phyloP scores from a whole-genome alignment of 2,797 vertebrate genomes.

The Melanotaenia boesemani region DNA sequence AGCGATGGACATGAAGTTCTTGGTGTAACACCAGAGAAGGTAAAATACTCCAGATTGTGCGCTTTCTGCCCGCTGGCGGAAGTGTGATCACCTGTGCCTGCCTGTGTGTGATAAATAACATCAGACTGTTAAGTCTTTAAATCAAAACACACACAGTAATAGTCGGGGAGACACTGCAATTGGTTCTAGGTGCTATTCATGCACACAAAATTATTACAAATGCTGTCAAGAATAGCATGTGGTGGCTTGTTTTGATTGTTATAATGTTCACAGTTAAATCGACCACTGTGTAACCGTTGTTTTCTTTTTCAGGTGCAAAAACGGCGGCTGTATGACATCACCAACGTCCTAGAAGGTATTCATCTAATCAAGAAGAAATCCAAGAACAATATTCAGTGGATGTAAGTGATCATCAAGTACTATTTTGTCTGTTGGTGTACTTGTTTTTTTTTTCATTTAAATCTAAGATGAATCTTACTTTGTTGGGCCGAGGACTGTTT shows the following conservation, averaged over 20 bases:
- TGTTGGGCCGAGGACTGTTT: neutral
- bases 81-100: too few species aligned
- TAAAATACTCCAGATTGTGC: too few species aligned
- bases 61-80: too few species aligned
- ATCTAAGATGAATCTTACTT: neutral
- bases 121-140: too few species aligned
- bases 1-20: too few species aligned
- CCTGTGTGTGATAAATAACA: too few species aligned
- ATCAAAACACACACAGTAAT: too few species aligned
- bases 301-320: conserved; percentile 88
- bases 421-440: neutral
- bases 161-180: too few species aligned
- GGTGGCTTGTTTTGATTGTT: neutral
- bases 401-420: conserved; percentile 85
- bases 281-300: neutral
- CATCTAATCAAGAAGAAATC: conserved; percentile 99
- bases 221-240: neutral
- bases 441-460: neutral
- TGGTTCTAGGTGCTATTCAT: too few species aligned
- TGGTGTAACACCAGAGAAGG: too few species aligned
- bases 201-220: neutral
- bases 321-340: conserved; percentile 97
- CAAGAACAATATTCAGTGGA: conserved; percentile 99
- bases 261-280: neutral
- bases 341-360: conserved; percentile 97